phyloP scores from a whole-genome alignment of 2,888 invertebrate species.

The Empis livida region DNA sequence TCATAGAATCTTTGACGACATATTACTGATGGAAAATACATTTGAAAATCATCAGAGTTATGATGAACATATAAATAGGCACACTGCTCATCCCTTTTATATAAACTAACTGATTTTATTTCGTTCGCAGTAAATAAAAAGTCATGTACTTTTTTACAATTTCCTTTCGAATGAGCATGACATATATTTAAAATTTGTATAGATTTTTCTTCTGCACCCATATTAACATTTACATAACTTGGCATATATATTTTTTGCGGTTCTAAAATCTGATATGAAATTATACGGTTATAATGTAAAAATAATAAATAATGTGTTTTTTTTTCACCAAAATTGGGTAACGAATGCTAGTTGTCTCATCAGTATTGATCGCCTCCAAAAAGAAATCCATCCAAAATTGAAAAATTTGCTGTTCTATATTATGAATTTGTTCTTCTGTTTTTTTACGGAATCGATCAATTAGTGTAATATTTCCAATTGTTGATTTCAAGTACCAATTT shows the following conservation, averaged over 20 bases:
- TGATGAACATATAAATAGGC: slow-evolving; percentile 95
- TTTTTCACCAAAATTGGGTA: slow-evolving; percentile 51
- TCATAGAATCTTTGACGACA: slow-evolving; percentile 77
- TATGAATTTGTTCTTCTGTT: slow-evolving; percentile 53
- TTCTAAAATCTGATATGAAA: slow-evolving; percentile 57
- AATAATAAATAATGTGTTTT: not conserved
- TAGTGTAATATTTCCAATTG: slow-evolving; percentile 89
- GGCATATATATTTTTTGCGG: slow-evolving; percentile 89
- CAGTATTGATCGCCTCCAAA: slow-evolving; percentile 78
- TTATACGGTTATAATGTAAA: not conserved
- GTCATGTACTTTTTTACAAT: slow-evolving; percentile 76
- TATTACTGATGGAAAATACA: slow-evolving; percentile 84
- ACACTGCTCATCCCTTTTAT: slow-evolving; percentile 91
- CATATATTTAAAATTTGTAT: slow-evolving; percentile 81
- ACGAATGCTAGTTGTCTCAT: slow-evolving; percentile 67
- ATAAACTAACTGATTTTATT: slow-evolving; percentile 54
- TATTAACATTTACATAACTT: slow-evolving; percentile 89
- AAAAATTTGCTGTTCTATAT: slow-evolving; percentile 79
- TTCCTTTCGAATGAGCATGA: slow-evolving; percentile 58
- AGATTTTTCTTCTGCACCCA: slow-evolving; percentile 86
- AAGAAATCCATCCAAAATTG: slow-evolving; percentile 99
- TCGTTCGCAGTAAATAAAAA: slow-evolving; percentile 82
- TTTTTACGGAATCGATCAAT: slow-evolving; percentile 84
- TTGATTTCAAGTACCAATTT: slow-evolving; percentile 90
- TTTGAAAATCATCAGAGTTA: slow-evolving; percentile 98